Evolutionary conservation across 2,888 invertebrate genomes (phyloP).

Genomic region (Alloscopus bannaensis): DNA sequence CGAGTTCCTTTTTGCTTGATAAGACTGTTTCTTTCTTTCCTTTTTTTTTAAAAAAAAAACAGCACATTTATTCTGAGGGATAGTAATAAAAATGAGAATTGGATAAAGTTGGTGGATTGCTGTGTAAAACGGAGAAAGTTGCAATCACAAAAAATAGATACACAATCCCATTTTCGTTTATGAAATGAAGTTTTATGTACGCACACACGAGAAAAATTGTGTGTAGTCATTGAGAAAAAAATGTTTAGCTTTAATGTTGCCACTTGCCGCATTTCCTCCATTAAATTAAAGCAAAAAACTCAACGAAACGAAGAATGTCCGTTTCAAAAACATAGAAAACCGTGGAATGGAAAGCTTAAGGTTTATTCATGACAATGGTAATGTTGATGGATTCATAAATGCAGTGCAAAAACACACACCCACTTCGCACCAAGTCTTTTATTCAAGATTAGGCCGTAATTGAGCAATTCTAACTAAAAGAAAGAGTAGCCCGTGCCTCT

Average conservation of each 20-base stretch:
- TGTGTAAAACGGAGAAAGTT: background rate
- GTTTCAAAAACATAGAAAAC: slow-evolving; percentile 5
- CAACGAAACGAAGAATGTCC: no score
- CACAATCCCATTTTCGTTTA: slow-evolving; percentile 16
- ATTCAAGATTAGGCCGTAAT: slow-evolving; percentile 9
- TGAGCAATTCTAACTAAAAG: background rate
- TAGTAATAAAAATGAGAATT: slow-evolving; percentile 22
- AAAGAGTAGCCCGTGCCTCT: background rate
- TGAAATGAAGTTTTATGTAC: background rate
- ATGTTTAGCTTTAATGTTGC: no score
- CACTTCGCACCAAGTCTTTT: background rate
- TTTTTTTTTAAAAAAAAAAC: background rate
- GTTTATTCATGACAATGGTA: background rate
- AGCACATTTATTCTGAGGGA: no score
- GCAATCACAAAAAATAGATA: background rate
- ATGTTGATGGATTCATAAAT: background rate
- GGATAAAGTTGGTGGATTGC: slow-evolving; percentile 14
- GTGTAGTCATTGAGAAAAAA: no score
- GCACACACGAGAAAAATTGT: slow-evolving; percentile 10
- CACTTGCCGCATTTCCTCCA: slow-evolving; percentile 48
- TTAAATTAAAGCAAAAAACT: no score
- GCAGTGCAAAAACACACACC: background rate
- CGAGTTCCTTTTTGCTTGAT: background rate
- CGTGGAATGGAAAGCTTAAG: slow-evolving; percentile 12
- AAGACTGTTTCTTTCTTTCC: slow-evolving; percentile 36